A percentile compares a stretch with the other conserved stretches of the same genome.
These are phyloP conservation scores for Neoarius graeffei DNA, from an alignment of 2,113 vertebrate genomes.

Conservation along the genomic window DNA sequence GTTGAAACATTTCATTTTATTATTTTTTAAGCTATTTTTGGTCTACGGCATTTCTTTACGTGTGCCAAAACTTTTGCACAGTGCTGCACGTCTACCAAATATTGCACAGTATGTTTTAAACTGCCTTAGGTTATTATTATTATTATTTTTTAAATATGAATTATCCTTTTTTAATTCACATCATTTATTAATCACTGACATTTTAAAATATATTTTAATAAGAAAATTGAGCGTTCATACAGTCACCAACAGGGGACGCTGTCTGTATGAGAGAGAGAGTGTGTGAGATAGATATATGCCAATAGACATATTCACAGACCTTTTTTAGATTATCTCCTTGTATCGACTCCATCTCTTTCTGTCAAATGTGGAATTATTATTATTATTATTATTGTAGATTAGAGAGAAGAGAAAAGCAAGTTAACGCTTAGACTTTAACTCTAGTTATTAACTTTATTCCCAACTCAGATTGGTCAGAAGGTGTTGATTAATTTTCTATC, in stretches of 20 bases:
- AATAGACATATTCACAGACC: not conserved
- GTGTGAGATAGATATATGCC: not conserved
- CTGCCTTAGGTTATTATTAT: not conserved
- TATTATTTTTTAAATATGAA: too few relatives aligned
- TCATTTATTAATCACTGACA: not conserved
- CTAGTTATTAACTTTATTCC: not conserved
- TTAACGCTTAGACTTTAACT: not conserved
- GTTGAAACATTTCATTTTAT: too few relatives aligned
- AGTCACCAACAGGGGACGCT: not conserved
- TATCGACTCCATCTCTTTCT: not conserved
- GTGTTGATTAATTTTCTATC: not conserved
- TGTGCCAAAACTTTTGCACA: too few relatives aligned
- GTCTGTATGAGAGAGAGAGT: not conserved
- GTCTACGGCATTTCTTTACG: too few relatives aligned
- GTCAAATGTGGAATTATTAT: not conserved
- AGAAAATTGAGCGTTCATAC: not conserved
- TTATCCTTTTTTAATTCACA: not conserved
- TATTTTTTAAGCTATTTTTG: too few relatives aligned
- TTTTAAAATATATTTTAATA: not conserved
- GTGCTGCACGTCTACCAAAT: not conserved
- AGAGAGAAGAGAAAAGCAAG: not conserved
- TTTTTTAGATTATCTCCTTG: not conserved
- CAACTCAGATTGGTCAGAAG: not conserved
- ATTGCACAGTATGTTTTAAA: not conserved
- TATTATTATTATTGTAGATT: not conserved